phyloP scores from a whole-genome alignment of 2,113 vertebrate genomes.

The Balaenoptera acutorostrata region DNA sequence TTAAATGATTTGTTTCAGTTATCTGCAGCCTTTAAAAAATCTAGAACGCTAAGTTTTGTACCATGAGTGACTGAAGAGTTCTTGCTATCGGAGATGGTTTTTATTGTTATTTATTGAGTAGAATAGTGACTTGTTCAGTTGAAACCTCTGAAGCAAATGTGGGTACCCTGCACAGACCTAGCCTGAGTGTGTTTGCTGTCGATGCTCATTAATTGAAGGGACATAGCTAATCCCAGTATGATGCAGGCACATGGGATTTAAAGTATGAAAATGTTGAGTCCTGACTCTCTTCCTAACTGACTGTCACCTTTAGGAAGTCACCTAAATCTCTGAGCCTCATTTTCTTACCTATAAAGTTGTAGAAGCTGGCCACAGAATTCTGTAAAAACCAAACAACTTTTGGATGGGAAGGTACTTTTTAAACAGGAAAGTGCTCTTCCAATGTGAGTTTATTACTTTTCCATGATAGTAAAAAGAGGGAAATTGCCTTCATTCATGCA shows the following conservation, averaged over 20 bases:
- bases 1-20: slow-evolving; percentile 20
- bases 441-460: slow-evolving; percentile 4
- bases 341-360: slow-evolving; percentile 11
- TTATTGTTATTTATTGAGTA: not conserved
- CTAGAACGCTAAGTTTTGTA: not conserved
- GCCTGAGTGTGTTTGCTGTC: not conserved
- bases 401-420: not conserved
- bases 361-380: not conserved
- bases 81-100: not conserved
- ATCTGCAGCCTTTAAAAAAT: slow-evolving; percentile 8
- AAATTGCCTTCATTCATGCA: not conserved
- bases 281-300: slow-evolving; percentile 15
- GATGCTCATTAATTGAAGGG: not conserved
- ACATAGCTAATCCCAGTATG: not conserved
- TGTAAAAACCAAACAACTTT: not conserved
- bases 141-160: slow-evolving; percentile 24
- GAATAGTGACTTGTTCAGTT: not conserved
- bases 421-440: not conserved
- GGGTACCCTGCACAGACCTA: not conserved
- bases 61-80: not conserved
- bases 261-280: not conserved
- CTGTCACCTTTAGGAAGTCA: not conserved
- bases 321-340: not conserved
- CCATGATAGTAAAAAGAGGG: not conserved
- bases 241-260: not conserved